Base-by-base conservation (phyloP, 2,888 invertebrate genomes). In the Sepiola atlantica region DNA sequence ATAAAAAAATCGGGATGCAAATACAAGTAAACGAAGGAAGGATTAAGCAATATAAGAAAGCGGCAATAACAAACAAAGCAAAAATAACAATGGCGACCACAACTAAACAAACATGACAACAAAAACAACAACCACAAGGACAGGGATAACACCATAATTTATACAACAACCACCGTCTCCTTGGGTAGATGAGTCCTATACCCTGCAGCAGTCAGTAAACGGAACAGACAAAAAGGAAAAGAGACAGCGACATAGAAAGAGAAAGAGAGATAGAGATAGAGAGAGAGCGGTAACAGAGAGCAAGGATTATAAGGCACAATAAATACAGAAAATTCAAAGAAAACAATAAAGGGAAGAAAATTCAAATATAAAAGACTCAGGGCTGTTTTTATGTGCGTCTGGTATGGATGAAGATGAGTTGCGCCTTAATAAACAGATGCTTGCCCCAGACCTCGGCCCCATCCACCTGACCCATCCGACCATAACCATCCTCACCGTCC, bases 321-420 rank as follows among this genome's bases (percentile, higher is more conserved):
- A 77, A n/a, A 61, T 24, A 61, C 21, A 21, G 3, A 21, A 61
- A 61, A 61, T 4, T 4, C 18, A 57, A 57, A 21, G 3, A 61
- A 61, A 61, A 61, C 4, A 3, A 61, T 45, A 45, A 61, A 61
- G 28, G 28, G 12, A 77, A 77, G 28, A 77, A 77, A 77, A 77
- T 77, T 24, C 14, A 77, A 77, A 77, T 32, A 32, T 32, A 77
- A 77, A n/a, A 77, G 12, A 77, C 77, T 77, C 32, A 21, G n/a
- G 77, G n/a, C 77, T 77, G n/a, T n/a, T 77, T 45, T 77, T 77
- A 77, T 77, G n/a, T 12, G 77, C n/a, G 77, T n/a, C 32, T 77
- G 77, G 77, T 77, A 77, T 77, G 77, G 77, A 77, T 77, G 77
- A 77, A 77, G 77, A 77, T 77, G 77, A 77, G 77, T 32, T n/a